Conservation (phyloP, 1,140 invertebrate species). For the Luehdorfia chinensis region DNA sequence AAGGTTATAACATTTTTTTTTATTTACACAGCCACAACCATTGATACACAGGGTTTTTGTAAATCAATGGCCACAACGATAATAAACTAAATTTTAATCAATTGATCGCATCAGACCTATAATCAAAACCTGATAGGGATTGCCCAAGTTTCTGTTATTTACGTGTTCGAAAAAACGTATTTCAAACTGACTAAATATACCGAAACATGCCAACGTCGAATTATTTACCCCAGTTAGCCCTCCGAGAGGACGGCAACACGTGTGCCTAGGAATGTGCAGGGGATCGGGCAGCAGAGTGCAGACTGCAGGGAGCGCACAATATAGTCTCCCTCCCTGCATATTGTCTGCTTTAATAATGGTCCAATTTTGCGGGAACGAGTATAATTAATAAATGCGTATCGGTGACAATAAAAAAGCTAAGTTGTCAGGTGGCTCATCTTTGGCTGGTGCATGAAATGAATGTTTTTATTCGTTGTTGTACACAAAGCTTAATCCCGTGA, state of each 20-base stretch:
- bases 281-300: conserved; percentile 41
- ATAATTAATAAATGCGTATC: conserved; percentile 48
- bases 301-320: conserved; percentile 32
- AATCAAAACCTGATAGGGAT: no score
- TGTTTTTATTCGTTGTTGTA: not conserved
- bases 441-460: conserved; percentile 3
- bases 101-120: no score
- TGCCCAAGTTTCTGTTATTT: no score
- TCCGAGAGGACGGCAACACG: conserved; percentile 36
- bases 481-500: no score
- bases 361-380: conserved; percentile 40
- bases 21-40: no score
- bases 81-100: no score
- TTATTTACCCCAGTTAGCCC: conserved; percentile 29
- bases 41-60: no score
- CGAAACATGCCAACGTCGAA: conserved; percentile 23
- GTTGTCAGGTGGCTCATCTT: conserved; percentile 26
- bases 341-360: conserved; percentile 47
- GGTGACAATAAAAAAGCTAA: conserved; percentile 29
- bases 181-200: no score
- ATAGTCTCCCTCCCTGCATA: conserved; percentile 38
- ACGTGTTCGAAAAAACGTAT: no score
- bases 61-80: no score
- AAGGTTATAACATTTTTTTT: no score
- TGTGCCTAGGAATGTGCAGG: conserved; percentile 50